These are phyloP conservation scores for Xiphydria camelus DNA, from an alignment of 2,888 invertebrate species.

Conservation along the genomic window DNA sequence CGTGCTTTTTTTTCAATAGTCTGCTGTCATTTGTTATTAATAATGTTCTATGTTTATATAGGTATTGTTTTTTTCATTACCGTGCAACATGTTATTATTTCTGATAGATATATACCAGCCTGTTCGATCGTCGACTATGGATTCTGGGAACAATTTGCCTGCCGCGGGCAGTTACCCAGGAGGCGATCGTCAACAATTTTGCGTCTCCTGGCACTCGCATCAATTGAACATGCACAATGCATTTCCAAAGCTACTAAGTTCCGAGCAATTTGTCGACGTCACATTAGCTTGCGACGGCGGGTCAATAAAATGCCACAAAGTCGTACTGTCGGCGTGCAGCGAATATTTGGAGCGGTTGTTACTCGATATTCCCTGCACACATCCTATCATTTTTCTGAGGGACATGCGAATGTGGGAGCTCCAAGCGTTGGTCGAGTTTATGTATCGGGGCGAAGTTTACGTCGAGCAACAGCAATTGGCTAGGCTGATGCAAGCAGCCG, in stretches of 20 bases:
- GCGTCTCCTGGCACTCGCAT: constrained; percentile 83
- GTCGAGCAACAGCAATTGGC: constrained; percentile 53
- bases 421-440: constrained; percentile 54
- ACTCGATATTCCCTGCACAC: constrained; percentile 83
- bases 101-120: too few species aligned
- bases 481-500: constrained; percentile 54
- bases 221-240: constrained; percentile 78
- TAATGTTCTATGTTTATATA: background rate
- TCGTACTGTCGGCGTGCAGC: constrained; percentile 82
- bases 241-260: constrained; percentile 74
- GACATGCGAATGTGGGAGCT: constrained; percentile 67
- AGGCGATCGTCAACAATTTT: constrained; percentile 64
- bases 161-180: constrained; percentile 47
- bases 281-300: constrained; percentile 85
- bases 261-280: constrained; percentile 84
- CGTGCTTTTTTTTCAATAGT: too few species aligned
- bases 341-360: constrained; percentile 81
- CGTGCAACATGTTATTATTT: too few species aligned
- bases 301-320: constrained; percentile 83
- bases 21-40: too few species aligned
- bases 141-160: constrained; percentile 46
- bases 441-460: constrained; percentile 56
- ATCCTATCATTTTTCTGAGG: constrained; percentile 80
- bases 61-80: constrained; percentile 4
- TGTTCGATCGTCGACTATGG: constrained; percentile 33